phyloP scores from a whole-genome alignment of 2,888 invertebrate genomes.

The Protophormia terraenovae region DNA sequence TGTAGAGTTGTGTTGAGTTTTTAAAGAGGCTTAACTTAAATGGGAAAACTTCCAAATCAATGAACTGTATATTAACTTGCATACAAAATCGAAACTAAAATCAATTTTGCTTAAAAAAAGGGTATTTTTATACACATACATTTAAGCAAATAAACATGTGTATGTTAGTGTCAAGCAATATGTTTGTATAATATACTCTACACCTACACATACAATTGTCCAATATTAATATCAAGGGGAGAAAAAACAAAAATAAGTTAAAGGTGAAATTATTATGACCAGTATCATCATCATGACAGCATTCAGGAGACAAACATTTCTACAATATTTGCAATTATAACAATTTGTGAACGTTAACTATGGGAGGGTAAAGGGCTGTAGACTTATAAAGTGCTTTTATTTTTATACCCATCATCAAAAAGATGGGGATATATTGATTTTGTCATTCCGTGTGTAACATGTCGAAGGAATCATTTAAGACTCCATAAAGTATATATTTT shows the following conservation, averaged over 20 bases:
- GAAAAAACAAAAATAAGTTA: background rate
- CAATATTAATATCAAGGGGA: background rate
- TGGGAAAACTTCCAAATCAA: conserved; percentile 81
- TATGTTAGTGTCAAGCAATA: background rate
- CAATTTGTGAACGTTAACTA: conserved; percentile 9
- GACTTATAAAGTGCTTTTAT: too few species aligned
- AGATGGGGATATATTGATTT: too few species aligned
- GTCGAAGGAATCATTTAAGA: too few species aligned
- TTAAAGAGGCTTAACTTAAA: conserved; percentile 81
- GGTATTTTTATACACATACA: conserved; percentile 15
- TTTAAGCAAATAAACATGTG: background rate
- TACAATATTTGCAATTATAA: conserved; percentile 11
- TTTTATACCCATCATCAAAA: too few species aligned
- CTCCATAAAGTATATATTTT: too few species aligned
- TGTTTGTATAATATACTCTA: background rate
- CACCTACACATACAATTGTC: background rate
- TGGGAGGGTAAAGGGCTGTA: too few species aligned
- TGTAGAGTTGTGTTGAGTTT: conserved; percentile 55
- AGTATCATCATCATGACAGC: background rate
- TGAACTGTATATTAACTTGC: conserved; percentile 76
- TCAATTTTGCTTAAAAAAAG: conserved; percentile 52
- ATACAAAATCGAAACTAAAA: conserved; percentile 45
- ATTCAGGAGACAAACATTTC: background rate
- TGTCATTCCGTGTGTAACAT: too few species aligned
- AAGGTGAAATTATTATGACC: background rate